Conservation (phyloP, 1,140 invertebrate species). For the Drosophila suzukii region DNA sequence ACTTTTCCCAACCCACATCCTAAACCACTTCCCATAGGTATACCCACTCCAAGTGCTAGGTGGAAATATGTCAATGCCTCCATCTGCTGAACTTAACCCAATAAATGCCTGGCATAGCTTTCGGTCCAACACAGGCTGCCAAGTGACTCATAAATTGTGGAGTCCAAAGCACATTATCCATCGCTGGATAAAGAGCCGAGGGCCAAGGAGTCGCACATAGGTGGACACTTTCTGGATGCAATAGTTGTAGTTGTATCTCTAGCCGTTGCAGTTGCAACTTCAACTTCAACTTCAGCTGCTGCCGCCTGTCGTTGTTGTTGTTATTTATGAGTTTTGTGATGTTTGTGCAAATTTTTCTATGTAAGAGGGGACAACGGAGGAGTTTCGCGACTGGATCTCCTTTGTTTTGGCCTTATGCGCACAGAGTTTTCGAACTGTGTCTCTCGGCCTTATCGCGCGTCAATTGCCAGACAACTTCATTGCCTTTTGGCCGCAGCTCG, state of each 20-base stretch:
- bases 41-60: slow-evolving; percentile 40
- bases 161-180: slow-evolving; percentile 73
- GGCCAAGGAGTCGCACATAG: slow-evolving; percentile 30
- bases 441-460: slow-evolving; percentile 61
- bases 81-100: slow-evolving; percentile 66
- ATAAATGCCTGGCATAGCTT: slow-evolving; percentile 70
- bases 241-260: background rate
- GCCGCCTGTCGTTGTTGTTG: slow-evolving; percentile 56
- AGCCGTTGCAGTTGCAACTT: slow-evolving; percentile 11
- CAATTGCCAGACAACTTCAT: slow-evolving; percentile 82
- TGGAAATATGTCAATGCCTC: slow-evolving; percentile 40
- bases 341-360: slow-evolving; percentile 82
- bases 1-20: slow-evolving; percentile 3
- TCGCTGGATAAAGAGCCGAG: slow-evolving; percentile 42
- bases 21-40: background rate
- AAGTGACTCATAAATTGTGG: slow-evolving; percentile 77
- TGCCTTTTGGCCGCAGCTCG: slow-evolving; percentile 44
- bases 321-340: slow-evolving; percentile 82
- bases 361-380: slow-evolving; percentile 45
- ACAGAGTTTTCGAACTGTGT: slow-evolving; percentile 49
- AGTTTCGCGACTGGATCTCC: slow-evolving; percentile 20
- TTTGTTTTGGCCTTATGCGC: slow-evolving; percentile 31
- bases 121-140: slow-evolving; percentile 22
- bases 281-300: slow-evolving; percentile 15
- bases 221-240: slow-evolving; percentile 69